Evolutionary conservation across 1,140 invertebrate genomes (phyloP).

Genomic region (Mactra quadrangularis): DNA sequence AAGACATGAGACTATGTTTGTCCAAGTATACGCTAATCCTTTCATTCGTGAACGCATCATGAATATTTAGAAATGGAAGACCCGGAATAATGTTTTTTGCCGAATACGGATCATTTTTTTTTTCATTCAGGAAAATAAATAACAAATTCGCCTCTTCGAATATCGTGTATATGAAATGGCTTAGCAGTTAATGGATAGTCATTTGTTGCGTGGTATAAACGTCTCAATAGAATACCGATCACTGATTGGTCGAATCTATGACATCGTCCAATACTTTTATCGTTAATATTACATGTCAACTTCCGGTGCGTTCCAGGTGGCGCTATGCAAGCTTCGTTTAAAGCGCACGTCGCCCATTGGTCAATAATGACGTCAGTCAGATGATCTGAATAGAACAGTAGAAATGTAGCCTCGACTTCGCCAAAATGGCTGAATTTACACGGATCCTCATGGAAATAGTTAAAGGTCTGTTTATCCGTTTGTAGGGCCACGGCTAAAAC

Average conservation of each 20-base stretch:
- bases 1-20: no score
- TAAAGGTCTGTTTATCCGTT: slow-evolving; percentile 39
- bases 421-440: slow-evolving; percentile 59
- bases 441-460: slow-evolving; percentile 34
- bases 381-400: slow-evolving; percentile 45
- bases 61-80: no score
- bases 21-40: no score
- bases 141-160: slow-evolving; percentile 26
- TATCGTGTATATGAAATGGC: slow-evolving; percentile 43
- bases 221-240: slow-evolving; percentile 42
- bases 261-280: slow-evolving; percentile 33
- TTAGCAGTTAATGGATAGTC: slow-evolving; percentile 41
- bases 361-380: slow-evolving; percentile 18
- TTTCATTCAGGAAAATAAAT: slow-evolving; percentile 43
- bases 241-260: slow-evolving; percentile 58
- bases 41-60: no score
- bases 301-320: slow-evolving; percentile 19
- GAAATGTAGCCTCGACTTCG: slow-evolving; percentile 53
- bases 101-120: no score
- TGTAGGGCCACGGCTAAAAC: slow-evolving; percentile 41
- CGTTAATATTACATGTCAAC: slow-evolving; percentile 4
- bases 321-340: slow-evolving; percentile 29
- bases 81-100: no score
- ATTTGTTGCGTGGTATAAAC: slow-evolving; percentile 56
- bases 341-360: slow-evolving; percentile 43